Percentiles rank a stretch among this genome's conserved stretches.
Conservation (phyloP, 2,888 invertebrate genomes). For the Drosophila nigritarsus region DNA sequence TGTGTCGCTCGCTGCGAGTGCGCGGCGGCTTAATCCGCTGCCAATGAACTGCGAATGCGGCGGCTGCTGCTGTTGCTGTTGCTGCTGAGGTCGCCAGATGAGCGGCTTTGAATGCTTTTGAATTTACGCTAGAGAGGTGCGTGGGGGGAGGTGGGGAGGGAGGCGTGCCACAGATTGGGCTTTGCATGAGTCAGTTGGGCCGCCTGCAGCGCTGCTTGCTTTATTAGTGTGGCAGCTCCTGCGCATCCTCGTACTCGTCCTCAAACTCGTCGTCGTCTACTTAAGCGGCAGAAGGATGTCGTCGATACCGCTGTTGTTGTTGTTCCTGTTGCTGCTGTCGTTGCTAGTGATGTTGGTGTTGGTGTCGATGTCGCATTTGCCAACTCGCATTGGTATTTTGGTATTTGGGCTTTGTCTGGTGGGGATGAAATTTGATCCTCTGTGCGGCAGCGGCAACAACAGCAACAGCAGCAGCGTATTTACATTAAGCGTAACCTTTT, state of each 20-base stretch:
- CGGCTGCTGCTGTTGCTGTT: slow-evolving; percentile 28
- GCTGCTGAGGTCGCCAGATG: slow-evolving; percentile 69
- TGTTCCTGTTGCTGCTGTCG: slow-evolving; percentile 16
- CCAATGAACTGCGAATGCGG: slow-evolving; percentile 81
- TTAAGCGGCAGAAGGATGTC: slow-evolving; percentile 62
- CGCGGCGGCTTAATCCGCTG: slow-evolving; percentile 81
- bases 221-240: slow-evolving; percentile 64
- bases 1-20: slow-evolving; percentile 64
- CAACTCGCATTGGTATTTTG: slow-evolving; percentile 75
- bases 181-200: slow-evolving; percentile 36
- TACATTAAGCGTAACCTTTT: slow-evolving; percentile 81
- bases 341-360: slow-evolving; percentile 26
- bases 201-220: slow-evolving; percentile 40
- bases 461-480: slow-evolving; percentile 60
- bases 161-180: slow-evolving; percentile 11
- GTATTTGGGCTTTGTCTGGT: slow-evolving; percentile 78
- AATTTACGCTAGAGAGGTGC: slow-evolving; percentile 29
- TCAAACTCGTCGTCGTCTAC: slow-evolving; percentile 39
- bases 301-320: slow-evolving; percentile 41
- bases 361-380: slow-evolving; percentile 52
- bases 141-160: not conserved
- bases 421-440: slow-evolving; percentile 84
- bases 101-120: slow-evolving; percentile 67
- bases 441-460: slow-evolving; percentile 47
- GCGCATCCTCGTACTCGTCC: slow-evolving; percentile 30